Conservation (phyloP, 2,797 vertebrate genomes). For the Manis crassicaudata region DNA sequence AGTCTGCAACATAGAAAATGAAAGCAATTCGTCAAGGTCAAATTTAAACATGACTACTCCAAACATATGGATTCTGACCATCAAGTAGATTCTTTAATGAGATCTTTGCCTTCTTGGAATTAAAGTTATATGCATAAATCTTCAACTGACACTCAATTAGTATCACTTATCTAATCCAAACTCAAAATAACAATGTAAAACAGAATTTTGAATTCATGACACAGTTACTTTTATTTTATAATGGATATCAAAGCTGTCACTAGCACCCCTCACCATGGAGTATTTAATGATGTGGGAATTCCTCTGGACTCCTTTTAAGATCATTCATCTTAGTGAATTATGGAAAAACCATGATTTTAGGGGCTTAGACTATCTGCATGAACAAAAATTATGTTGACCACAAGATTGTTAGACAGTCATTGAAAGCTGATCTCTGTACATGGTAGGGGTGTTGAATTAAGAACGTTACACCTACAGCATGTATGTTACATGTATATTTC, state of each 20-base stretch:
- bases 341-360: neutral
- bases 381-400: neutral
- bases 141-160: neutral
- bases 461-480: neutral
- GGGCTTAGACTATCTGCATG: neutral
- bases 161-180: neutral
- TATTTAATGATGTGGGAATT: neutral
- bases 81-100: neutral
- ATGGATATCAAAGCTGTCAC: neutral
- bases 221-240: neutral
- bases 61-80: neutral
- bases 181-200: neutral
- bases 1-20: neutral
- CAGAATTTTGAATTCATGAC: neutral
- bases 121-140: neutral
- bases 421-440: neutral
- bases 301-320: neutral
- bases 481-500: neutral
- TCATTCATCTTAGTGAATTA: neutral
- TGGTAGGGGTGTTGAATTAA: neutral
- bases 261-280: neutral
- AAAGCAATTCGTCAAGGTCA: constrained; percentile 33
- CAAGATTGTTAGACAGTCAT: neutral
- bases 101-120: neutral
- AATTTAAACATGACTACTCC: neutral